A percentile compares a stretch with the other conserved stretches of the same genome.
These are phyloP conservation scores for Nomada fucata DNA, from an alignment of 2,888 invertebrate species.

Conservation along the genomic window DNA sequence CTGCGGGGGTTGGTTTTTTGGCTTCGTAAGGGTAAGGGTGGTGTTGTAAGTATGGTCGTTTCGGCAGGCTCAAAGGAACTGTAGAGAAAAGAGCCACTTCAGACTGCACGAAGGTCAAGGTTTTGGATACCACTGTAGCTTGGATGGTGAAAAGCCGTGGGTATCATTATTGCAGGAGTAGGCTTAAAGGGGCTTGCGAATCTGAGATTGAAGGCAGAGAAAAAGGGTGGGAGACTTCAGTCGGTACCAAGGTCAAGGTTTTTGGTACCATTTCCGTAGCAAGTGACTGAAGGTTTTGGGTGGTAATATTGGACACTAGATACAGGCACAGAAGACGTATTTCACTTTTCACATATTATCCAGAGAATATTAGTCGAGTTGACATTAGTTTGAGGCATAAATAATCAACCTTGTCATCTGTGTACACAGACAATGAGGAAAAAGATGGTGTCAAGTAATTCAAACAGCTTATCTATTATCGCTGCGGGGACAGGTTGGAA, in stretches of 20 bases:
- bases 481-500: not conserved
- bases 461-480: conserved; percentile 15
- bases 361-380: not conserved
- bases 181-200: not conserved
- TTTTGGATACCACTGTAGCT: conserved; percentile 11
- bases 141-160: conserved; percentile 21
- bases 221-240: not conserved
- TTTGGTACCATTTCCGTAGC: not conserved
- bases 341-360: not conserved
- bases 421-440: not conserved
- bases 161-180: conserved; percentile 17
- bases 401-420: not conserved
- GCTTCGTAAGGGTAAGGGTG: no score
- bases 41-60: not conserved
- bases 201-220: not conserved
- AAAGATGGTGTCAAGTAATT: conserved; percentile 21
- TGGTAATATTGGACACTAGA: no score
- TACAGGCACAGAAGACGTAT: not conserved
- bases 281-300: not conserved
- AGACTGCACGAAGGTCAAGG: conserved; percentile 10
- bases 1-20: not conserved
- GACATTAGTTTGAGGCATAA: not conserved
- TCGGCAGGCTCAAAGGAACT: not conserved
- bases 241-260: conserved; percentile 26
- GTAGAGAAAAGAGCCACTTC: not conserved